Conservation (phyloP, 2,888 invertebrate species). For the Eristalis intricaria region DNA sequence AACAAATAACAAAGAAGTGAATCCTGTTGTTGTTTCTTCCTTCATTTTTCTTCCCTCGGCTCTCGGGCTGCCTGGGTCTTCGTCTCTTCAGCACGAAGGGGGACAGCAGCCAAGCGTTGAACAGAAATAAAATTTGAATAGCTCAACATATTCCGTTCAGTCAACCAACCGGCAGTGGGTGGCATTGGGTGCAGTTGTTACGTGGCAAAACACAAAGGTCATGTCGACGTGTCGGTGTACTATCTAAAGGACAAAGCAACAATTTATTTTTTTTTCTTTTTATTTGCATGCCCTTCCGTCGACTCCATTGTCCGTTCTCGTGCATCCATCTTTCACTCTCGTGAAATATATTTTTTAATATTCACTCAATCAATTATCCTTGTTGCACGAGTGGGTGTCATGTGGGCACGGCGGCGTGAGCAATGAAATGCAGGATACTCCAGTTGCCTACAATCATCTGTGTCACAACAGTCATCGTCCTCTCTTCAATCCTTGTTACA, state of each 20-base stretch:
- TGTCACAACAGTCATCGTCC: slow-evolving; percentile 62
- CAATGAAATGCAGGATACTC: slow-evolving; percentile 13
- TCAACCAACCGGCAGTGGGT: background rate
- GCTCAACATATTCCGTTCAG: slow-evolving; percentile 15
- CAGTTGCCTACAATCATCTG: slow-evolving; percentile 19
- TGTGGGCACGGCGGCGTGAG: slow-evolving; percentile 2
- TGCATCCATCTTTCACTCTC: slow-evolving; percentile 60
- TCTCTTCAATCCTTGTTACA: slow-evolving; percentile 55
- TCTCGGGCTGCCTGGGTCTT: background rate
- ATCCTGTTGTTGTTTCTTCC: slow-evolving; percentile 2
- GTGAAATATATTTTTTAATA: slow-evolving; percentile 58
- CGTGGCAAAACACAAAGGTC: slow-evolving; percentile 38
- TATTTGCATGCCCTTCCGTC: background rate
- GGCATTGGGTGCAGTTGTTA: slow-evolving; percentile 13
- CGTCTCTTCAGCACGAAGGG: background rate
- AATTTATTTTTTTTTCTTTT: slow-evolving; percentile 10
- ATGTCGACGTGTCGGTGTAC: slow-evolving; percentile 24
- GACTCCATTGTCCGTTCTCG: slow-evolving; percentile 22
- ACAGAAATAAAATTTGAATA: slow-evolving; percentile 50
- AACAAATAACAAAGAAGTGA: slow-evolving; percentile 19
- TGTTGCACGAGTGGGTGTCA: slow-evolving; percentile 50
- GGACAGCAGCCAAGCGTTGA: background rate
- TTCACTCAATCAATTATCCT: slow-evolving; percentile 69
- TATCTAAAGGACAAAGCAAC: slow-evolving; percentile 55
- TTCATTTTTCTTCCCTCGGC: slow-evolving; percentile 10